Conservation (phyloP, 2,888 invertebrate species). For the Acanthoscelides obtectus region DNA sequence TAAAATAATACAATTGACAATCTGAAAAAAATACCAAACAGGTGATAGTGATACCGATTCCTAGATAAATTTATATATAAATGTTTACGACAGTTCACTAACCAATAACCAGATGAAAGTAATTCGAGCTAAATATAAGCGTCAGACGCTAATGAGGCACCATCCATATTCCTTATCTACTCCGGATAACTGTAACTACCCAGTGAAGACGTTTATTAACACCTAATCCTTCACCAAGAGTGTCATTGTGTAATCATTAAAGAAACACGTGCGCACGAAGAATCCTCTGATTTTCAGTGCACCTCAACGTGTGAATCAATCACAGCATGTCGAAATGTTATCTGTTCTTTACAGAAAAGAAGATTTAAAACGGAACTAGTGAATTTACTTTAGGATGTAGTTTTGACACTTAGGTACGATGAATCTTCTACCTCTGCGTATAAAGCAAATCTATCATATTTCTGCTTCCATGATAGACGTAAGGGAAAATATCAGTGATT, state of each 20-base stretch:
- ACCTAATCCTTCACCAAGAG: not conserved
- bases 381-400: slow-evolving; percentile 43
- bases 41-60: too few species aligned
- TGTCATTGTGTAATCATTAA: not conserved
- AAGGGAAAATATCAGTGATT: too few species aligned
- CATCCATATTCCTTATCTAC: not conserved
- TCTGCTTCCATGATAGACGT: too few species aligned
- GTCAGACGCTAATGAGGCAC: not conserved
- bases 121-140: not conserved
- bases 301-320: slow-evolving; percentile 39
- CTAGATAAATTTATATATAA: too few species aligned
- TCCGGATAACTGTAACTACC: not conserved
- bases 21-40: too few species aligned
- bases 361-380: slow-evolving; percentile 45
- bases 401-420: too few species aligned
- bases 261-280: not conserved
- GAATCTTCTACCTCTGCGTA: too few species aligned
- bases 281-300: not conserved
- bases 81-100: too few species aligned
- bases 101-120: too few species aligned
- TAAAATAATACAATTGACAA: too few species aligned
- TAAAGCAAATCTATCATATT: too few species aligned
- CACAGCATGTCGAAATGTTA: slow-evolving; percentile 40
- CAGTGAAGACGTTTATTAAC: not conserved
- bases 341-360: slow-evolving; percentile 43